phyloP scores from a whole-genome alignment of 2,888 invertebrate species.

The Agonum fuliginosum region DNA sequence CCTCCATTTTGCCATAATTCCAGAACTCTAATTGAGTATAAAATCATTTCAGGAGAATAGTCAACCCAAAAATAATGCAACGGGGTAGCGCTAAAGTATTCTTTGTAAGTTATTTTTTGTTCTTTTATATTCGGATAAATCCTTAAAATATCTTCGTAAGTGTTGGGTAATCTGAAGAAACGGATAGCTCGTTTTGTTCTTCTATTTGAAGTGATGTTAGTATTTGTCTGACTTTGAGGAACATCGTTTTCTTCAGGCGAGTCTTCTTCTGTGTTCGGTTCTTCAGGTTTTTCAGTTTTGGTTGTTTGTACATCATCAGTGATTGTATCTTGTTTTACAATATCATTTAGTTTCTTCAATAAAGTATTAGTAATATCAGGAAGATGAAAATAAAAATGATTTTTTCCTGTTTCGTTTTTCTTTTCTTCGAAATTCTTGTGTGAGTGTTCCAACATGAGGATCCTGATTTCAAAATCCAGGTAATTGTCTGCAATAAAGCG shows the following conservation, averaged over 20 bases:
- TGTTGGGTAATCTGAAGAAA: not conserved
- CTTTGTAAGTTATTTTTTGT: constrained; percentile 70
- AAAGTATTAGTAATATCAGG: constrained; percentile 3
- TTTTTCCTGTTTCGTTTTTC: constrained; percentile 12
- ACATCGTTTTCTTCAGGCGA: no score
- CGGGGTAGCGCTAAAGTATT: constrained; percentile 74
- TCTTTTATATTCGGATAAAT: constrained; percentile 73
- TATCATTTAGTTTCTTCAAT: constrained; percentile 2
- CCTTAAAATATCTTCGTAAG: constrained; percentile 67
- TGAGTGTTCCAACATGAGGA: constrained; percentile 63
- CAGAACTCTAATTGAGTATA: constrained; percentile 75
- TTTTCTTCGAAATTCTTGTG: constrained; percentile 16
- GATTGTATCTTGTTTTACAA: not conserved
- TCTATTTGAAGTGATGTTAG: not conserved
- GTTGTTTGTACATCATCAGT: not conserved
- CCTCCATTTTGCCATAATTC: constrained; percentile 77
- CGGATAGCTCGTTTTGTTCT: not conserved
- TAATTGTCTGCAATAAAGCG: constrained; percentile 68
- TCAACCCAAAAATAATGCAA: constrained; percentile 74
- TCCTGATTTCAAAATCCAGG: constrained; percentile 67
- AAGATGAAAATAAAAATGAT: not conserved
- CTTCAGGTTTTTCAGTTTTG: not conserved
- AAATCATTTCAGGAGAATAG: constrained; percentile 71
- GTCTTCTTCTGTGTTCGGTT: not conserved
- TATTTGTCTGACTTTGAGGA: no score